Evolutionary conservation across 2,113 vertebrate species (phyloP).

Genomic region (Mionectes macconnelli): DNA sequence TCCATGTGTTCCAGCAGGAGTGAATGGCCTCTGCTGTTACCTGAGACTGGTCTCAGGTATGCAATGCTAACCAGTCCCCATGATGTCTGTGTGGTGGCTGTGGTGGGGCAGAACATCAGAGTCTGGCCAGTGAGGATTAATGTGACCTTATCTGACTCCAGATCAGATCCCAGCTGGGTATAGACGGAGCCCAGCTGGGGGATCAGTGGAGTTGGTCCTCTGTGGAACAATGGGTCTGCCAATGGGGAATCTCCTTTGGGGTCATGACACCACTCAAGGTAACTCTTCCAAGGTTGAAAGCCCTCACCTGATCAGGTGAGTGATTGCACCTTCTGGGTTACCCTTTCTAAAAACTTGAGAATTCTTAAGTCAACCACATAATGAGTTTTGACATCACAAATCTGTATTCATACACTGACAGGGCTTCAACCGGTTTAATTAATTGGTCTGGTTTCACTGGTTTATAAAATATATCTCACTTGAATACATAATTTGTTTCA

Average conservation of each 20-base stretch:
- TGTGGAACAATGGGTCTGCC: background rate
- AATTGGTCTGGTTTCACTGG: background rate
- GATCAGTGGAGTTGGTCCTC: background rate
- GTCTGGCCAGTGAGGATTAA: background rate
- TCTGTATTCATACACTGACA: background rate
- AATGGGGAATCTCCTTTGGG: background rate
- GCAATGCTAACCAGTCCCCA: background rate
- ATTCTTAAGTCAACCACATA: background rate
- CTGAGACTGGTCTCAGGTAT: background rate
- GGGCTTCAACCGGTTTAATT: background rate
- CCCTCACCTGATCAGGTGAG: background rate
- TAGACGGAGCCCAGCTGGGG: background rate
- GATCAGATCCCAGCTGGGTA: background rate
- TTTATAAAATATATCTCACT: background rate
- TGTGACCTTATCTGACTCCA: background rate
- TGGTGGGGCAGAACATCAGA: background rate
- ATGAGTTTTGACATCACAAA: background rate
- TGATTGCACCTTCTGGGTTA: background rate
- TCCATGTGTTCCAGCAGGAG: background rate
- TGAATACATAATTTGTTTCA: background rate
- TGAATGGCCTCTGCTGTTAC: background rate
- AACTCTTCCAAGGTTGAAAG: background rate
- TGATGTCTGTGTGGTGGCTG: background rate
- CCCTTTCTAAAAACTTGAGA: background rate
- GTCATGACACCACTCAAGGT: background rate